phyloP scores from a whole-genome alignment of 2,113 vertebrate genomes.

The Paratilapia polleni region DNA sequence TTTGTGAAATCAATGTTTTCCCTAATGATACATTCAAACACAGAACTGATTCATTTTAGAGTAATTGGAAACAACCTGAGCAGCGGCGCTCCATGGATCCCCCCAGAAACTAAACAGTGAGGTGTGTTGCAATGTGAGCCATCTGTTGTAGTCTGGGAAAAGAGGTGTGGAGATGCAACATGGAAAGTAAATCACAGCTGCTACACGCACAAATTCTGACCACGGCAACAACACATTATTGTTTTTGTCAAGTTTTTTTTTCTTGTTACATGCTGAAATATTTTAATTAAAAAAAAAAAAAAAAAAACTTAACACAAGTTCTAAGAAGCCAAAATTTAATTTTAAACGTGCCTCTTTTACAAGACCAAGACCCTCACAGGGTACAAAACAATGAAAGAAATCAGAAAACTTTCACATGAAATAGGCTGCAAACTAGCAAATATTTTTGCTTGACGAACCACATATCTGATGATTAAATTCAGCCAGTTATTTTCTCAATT shows the following conservation, averaged over 20 bases:
- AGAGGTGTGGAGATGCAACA: background rate
- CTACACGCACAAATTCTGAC: background rate
- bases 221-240: background rate
- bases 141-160: constrained; percentile 29
- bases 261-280: background rate
- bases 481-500: background rate
- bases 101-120: constrained; percentile 28
- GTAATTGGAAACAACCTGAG: constrained; percentile 52
- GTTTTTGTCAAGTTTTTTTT: background rate
- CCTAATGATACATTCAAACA: constrained; percentile 40
- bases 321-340: background rate
- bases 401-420: background rate
- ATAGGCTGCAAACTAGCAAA: background rate
- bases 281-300: too few species aligned
- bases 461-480: background rate
- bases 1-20: constrained; percentile 45
- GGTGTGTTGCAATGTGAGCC: constrained; percentile 34
- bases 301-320: background rate
- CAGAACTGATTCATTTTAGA: constrained; percentile 39
- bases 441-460: background rate
- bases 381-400: background rate
- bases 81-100: constrained; percentile 22
- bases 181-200: background rate
- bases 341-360: background rate
- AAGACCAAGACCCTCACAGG: background rate